These are phyloP conservation scores for Caenorhabditis sp. DNA, from an alignment of 2,888 invertebrate genomes.

Conservation along the genomic window DNA sequence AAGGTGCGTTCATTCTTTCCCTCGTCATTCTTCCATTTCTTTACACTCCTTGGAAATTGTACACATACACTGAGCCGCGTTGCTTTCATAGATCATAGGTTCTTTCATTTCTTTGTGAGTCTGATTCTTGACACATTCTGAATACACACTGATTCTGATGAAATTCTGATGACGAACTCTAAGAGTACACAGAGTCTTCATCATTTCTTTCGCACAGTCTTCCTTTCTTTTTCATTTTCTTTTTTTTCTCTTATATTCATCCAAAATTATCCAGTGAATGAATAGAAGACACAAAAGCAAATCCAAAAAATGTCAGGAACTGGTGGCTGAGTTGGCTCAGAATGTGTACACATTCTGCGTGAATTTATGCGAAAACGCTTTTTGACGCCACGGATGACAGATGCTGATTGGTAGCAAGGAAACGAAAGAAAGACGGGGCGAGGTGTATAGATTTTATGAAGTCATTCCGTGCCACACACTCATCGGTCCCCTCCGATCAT, in stretches of 20 bases:
- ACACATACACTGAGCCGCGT: slow-evolving; percentile 1
- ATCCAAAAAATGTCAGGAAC: slow-evolving; percentile 1
- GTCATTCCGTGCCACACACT: slow-evolving; percentile 59
- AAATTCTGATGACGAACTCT: not conserved
- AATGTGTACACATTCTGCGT: slow-evolving; percentile 55
- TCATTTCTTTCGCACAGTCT: not conserved
- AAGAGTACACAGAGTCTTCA: not conserved
- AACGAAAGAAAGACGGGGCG: slow-evolving; percentile 25
- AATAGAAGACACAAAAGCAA: not conserved
- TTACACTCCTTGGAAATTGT: slow-evolving; percentile 23
- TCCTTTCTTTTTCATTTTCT: slow-evolving; percentile 6
- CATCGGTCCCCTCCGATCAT: slow-evolving; percentile 27
- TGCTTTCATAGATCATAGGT: not conserved
- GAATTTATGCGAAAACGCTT: slow-evolving; percentile 58
- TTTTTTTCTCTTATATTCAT: not conserved
- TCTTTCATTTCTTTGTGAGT: not conserved
- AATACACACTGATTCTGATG: not conserved
- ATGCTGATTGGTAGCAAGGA: slow-evolving; percentile 49
- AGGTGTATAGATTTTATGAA: slow-evolving; percentile 64
- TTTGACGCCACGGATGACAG: slow-evolving; percentile 60
- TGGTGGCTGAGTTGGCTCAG: not conserved
- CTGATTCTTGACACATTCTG: not conserved
- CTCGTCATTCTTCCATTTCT: not conserved
- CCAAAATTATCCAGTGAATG: not conserved
- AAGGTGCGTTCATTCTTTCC: slow-evolving; percentile 30